phyloP scores from a whole-genome alignment of 2,888 invertebrate genomes.

The Pachycephus smyrnensis region DNA sequence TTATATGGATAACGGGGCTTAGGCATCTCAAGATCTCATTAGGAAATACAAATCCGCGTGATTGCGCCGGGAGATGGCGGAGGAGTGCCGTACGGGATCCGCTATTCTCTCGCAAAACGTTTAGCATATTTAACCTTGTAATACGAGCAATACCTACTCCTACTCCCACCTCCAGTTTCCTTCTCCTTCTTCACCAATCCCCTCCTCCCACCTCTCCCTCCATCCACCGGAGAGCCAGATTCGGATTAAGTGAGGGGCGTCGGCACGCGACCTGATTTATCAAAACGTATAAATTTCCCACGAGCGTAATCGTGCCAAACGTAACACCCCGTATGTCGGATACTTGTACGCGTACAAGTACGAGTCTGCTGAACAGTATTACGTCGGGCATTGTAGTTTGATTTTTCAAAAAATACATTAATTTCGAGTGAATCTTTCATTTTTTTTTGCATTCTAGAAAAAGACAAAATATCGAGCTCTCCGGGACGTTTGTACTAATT shows the following conservation, averaged over 20 bases:
- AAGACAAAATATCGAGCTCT: not conserved
- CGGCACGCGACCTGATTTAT: constrained; percentile 27
- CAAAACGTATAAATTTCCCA: constrained; percentile 15
- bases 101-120: constrained; percentile 19
- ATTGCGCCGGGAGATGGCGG: constrained; percentile 27
- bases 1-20: constrained; percentile 27
- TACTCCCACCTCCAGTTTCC: not conserved
- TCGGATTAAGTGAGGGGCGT: constrained; percentile 24
- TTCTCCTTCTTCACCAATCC: not conserved
- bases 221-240: constrained; percentile 16
- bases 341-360: not conserved
- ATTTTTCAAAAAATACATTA: not conserved
- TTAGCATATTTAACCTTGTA: constrained; percentile 27
- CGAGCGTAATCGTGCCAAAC: constrained; percentile 1
- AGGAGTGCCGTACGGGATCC: constrained; percentile 16
- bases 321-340: not conserved
- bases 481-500: not conserved
- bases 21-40: constrained; percentile 33
- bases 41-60: constrained; percentile 35
- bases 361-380: not conserved
- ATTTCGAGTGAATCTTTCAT: not conserved
- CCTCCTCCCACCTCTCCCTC: not conserved
- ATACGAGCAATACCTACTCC: constrained; percentile 19
- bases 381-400: not conserved
- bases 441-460: not conserved